Base-by-base conservation (phyloP, 2,113 vertebrate genomes). In the Cyanoderma ruficeps region DNA sequence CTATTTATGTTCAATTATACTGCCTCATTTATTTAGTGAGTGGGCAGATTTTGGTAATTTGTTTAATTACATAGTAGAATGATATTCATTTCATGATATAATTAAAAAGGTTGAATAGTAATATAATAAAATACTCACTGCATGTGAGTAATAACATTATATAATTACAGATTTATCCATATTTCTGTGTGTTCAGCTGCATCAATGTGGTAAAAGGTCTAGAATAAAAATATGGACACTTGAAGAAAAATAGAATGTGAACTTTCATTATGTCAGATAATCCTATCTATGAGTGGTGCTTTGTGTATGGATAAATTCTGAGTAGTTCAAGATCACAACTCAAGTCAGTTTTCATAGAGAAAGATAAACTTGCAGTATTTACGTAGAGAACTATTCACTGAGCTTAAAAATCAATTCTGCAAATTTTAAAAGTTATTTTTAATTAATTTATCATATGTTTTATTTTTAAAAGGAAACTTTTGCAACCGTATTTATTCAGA, bases 1-100 rank as follows among this genome's bases (percentile, higher is more conserved):
- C 42, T 92, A 80, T 83, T 93, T 85, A 69, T 72, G 23, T 61
- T 80, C 71, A 86, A 83, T 96, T 95, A 92, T 57, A 79, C 10
- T 33, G 31, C 28, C 37, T 69, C 28, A 85, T 90, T 89, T 93
- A 93, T 91, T 93, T 82, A 91, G 57, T 35, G 37, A 90, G 78
- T 83, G 57, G 49, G 31, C 24, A 95, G 44, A 90, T 82, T 90
- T 90, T 64, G 12, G 35, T 87, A 94, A 84, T 94, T 89, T 93
- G 60, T 83, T 93, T 90, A 94, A 95, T 93, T 91, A 53, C 37
- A 85, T 21, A 41, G 61, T 52, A 75, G 47, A 93, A 72, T 41
- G 56, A 53, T 79, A 52, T 83, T 85, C 90, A 90, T 91, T 93
- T 93, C 41, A 53, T 31, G 9, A 42, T 9, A 87, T 95, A 95